Conservation (phyloP, 2,888 invertebrate genomes). For the Eilema griseolum region DNA sequence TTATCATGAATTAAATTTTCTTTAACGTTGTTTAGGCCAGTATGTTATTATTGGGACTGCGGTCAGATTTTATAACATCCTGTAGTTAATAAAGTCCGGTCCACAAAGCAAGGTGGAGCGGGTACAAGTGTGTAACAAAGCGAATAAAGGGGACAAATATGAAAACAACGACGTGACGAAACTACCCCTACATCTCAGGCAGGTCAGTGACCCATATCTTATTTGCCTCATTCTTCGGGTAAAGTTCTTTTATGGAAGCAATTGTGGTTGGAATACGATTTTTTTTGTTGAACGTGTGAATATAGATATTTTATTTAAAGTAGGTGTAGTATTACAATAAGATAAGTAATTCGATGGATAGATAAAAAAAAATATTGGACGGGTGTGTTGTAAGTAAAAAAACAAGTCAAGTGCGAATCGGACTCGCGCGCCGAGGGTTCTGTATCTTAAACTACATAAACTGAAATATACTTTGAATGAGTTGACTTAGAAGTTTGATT, state of each 20-base stretch:
- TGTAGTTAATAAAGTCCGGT: constrained; percentile 61
- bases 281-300: constrained; percentile 12
- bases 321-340: background rate
- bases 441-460: too few relatives aligned
- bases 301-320: background rate
- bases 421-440: too few relatives aligned
- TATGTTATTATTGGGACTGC: background rate
- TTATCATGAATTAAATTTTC: background rate
- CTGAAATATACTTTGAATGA: too few relatives aligned
- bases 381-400: too few relatives aligned
- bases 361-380: too few relatives aligned
- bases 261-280: constrained; percentile 58
- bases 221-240: constrained; percentile 52
- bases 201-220: constrained; percentile 67
- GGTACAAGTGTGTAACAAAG: constrained; percentile 79
- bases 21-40: background rate
- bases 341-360: background rate
- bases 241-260: constrained; percentile 41
- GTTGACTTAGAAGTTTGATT: too few relatives aligned
- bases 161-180: constrained; percentile 66
- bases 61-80: constrained; percentile 43
- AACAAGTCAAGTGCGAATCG: too few relatives aligned
- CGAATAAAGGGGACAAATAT: constrained; percentile 69
- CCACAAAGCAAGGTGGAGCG: constrained; percentile 68
- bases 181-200: constrained; percentile 65